phyloP scores from a whole-genome alignment of 30 jellyfish, hydroid and myxozoan genomes.

The Clytia hemisphaerica region DNA sequence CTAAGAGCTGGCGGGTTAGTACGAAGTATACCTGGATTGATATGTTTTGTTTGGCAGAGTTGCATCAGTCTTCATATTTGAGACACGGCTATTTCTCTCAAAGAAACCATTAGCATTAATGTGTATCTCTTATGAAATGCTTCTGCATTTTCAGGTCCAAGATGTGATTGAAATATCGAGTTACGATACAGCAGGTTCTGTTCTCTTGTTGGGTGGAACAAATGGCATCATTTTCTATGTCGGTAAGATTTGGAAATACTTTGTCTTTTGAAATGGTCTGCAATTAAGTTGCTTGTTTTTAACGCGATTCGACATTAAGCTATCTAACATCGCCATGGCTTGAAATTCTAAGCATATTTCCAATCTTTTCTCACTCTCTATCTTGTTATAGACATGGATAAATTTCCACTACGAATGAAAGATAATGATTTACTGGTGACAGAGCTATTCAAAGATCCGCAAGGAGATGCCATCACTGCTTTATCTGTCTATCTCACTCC shows the following conservation, averaged over 20 bases:
- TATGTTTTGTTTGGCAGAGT: background rate
- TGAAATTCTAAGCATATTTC: background rate
- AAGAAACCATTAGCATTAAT: background rate
- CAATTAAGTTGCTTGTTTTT: no score
- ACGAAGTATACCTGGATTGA: no score
- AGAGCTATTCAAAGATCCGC: constrained; percentile 83
- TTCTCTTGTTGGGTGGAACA: constrained; percentile 82
- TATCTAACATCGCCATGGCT: background rate
- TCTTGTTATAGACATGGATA: constrained; percentile 75
- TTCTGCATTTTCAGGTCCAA: constrained; percentile 45
- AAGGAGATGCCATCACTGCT: constrained; percentile 94
- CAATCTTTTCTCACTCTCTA: background rate
- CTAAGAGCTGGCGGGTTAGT: constrained; percentile 90
- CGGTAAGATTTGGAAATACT: constrained; percentile 51
- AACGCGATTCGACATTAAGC: no score
- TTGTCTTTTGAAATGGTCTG: no score
- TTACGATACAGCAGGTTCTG: constrained; percentile 91
- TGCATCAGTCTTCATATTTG: background rate
- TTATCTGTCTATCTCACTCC: constrained; percentile 91
- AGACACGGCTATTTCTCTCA: no score
- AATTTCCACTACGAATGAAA: constrained; percentile 93
- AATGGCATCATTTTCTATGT: constrained; percentile 86
- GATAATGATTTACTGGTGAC: constrained; percentile 95
- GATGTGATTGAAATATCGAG: constrained; percentile 79
- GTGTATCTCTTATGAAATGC: background rate